Conservation (phyloP, 2,113 vertebrate species). For the Saccopteryx bilineata region DNA sequence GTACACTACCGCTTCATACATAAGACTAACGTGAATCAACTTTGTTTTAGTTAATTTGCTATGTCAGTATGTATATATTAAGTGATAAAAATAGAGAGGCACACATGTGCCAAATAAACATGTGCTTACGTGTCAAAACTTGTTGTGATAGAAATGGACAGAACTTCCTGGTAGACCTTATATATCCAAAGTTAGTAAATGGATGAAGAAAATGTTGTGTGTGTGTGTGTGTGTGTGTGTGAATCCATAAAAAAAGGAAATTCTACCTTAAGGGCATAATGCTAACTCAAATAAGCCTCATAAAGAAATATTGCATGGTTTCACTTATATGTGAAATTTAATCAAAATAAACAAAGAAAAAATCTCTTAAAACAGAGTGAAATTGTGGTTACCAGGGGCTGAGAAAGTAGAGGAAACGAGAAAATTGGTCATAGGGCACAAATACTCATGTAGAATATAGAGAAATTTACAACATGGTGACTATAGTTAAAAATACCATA, state of each 20-base stretch:
- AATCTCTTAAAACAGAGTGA: not conserved
- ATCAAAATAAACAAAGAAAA: not conserved
- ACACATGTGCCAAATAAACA: too few relatives aligned
- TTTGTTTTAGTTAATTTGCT: too few relatives aligned
- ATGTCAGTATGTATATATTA: too few relatives aligned
- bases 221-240: not conserved
- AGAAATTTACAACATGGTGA: not conserved
- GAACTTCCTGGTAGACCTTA: too few relatives aligned
- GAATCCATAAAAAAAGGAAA: not conserved
- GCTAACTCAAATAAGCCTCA: not conserved
- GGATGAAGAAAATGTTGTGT: not conserved
- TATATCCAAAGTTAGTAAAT: not conserved
- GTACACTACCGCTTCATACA: too few relatives aligned
- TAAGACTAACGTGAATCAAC: too few relatives aligned
- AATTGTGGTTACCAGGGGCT: not conserved
- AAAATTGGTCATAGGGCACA: not conserved
- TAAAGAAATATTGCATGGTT: not conserved
- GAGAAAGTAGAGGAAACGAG: not conserved
- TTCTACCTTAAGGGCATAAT: not conserved
- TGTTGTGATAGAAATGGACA: too few relatives aligned
- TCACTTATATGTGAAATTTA: not conserved
- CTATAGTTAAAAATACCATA: not conserved
- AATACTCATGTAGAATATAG: not conserved
- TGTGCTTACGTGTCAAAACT: too few relatives aligned
- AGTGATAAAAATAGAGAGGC: too few relatives aligned